Base-by-base conservation (phyloP, 1,140 invertebrate genomes). In the Plodia interpunctella region DNA sequence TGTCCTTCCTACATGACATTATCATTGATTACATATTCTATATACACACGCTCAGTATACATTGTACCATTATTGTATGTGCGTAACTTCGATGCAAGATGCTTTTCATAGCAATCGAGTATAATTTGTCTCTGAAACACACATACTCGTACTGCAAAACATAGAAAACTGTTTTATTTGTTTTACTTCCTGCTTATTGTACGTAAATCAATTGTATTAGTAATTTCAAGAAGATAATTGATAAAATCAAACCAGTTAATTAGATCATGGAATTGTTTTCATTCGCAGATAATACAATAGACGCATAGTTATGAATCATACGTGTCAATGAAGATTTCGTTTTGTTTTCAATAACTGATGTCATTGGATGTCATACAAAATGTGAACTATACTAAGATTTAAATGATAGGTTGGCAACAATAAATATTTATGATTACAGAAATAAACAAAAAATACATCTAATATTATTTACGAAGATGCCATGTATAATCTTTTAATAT, bases 1-100 rank as follows among this genome's bases (percentile, higher is more conserved):
- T 57, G 55, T 58, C 55, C 55, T 57, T 62, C 52, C 52, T 63
- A 30, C 35, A n/a, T 53, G 30, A 52, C 49, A 52, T 35, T 21
- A 44, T 49, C 38, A 21, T 51, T 51, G 11, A 15, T 20, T 25
- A 51, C 10, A 21, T 21, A 51, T 21, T 51, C 19, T 25, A 15
- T 44, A 44, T 44, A 44, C 38, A 44, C 38, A 44, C 15, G 15
- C 38, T 44, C 2, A 44, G 38, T 44, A 44, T 32, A 32, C 30
- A 44, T 15, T 44, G 38, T 44, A 15, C 38, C 4, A 44, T 15
- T 2, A 2, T 15, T 17, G 13, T 44, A 15, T 17, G 10, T 44
- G n/a, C 1, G 13, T 25, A 25, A 25, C 21, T 25, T 25, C 2
- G 30, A 32, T 28, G 28, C 28, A 28, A 28, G 28, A 28, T 32